These are phyloP conservation scores for Python bivittatus DNA, from an alignment of 2,113 vertebrate species.

Conservation along the genomic window DNA sequence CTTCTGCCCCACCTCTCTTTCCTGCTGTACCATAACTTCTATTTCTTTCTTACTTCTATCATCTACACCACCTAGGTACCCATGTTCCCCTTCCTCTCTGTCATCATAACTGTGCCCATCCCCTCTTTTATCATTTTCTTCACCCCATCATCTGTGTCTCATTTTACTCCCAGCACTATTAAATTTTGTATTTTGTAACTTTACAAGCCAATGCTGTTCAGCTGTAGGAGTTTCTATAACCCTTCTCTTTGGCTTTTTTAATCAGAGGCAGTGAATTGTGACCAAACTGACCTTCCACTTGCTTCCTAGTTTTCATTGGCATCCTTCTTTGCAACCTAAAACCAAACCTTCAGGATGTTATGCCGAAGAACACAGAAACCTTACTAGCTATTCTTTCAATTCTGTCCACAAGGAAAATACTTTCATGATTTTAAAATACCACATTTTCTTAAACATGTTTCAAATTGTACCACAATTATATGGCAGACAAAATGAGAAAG, in stretches of 20 bases:
- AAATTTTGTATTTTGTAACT: background rate
- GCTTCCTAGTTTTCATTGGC: conserved; percentile 22
- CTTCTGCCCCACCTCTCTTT: background rate
- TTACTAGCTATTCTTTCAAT: background rate
- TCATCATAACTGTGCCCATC: background rate
- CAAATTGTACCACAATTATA: conserved; percentile 30
- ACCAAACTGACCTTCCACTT: conserved; percentile 33
- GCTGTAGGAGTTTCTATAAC: background rate
- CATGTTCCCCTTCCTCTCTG: background rate
- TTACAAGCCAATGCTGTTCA: background rate
- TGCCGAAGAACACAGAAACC: conserved; percentile 24
- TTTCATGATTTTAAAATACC: conserved; percentile 22
- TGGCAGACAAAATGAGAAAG: conserved; percentile 10
- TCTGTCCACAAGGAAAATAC: conserved; percentile 22
- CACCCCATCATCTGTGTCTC: background rate
- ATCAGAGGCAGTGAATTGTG: conserved; percentile 1
- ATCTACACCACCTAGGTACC: background rate
- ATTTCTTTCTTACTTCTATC: background rate
- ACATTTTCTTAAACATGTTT: conserved; percentile 20
- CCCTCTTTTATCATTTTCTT: background rate
- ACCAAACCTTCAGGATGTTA: conserved; percentile 26
- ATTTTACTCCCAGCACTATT: background rate
- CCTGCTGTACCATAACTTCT: background rate
- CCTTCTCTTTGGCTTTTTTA: background rate
- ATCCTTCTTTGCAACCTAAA: conserved; percentile 14